Base-by-base conservation (phyloP, 2,113 vertebrate species). In the Clarias batrachus region DNA sequence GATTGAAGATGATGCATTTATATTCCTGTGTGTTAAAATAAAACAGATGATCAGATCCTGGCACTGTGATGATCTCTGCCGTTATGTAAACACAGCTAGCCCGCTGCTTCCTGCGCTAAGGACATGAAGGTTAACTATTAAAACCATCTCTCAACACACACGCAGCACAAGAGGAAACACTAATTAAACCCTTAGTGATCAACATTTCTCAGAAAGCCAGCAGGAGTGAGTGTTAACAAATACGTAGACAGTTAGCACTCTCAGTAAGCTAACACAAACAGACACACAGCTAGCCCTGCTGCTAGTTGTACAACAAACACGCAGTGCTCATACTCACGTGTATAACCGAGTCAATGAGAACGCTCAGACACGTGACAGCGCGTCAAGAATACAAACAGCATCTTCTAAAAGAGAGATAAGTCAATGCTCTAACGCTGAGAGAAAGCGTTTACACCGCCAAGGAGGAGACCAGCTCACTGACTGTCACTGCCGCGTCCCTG, bases 311-410 rank as follows among this genome's bases (percentile, higher is more conserved):
- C 25, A 37, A 54, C 25, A 81, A 54, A 33, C 54, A 59, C 23
- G 25, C 41, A 10, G 17, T n/a, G 27, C 77, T 74, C 71, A 81
- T 81, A 90, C 89, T 91, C 81, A 91, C 90, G 86, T 83, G 83
- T 85, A 56, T 30, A 33, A 74, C 59, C 17, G 19, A 23, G n/a
- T 71, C 85, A 85, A 41, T 27, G 27, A n/a, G 70, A 62, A 57
- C 30, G 54, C 33, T 59, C 81, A 73, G 70, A 71, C 54, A 27
- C 56, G 85, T 62, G 79, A 41, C n/a, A 56, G 57, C 65, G 79
- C 25, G 65, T 79, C 60, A 85, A 68, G 19, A 57, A 59, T 14
- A 19, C 84, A 19, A 73, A 52, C 84, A 81, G 68, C 89, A 89
- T 89, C 65, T 76, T 88, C 59, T 59, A 54, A 12, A 71, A 27